A percentile compares a stretch with the other conserved stretches of the same genome.
Conservation (phyloP, 2,113 vertebrate species). For the Cyprinodon variegatus region DNA sequence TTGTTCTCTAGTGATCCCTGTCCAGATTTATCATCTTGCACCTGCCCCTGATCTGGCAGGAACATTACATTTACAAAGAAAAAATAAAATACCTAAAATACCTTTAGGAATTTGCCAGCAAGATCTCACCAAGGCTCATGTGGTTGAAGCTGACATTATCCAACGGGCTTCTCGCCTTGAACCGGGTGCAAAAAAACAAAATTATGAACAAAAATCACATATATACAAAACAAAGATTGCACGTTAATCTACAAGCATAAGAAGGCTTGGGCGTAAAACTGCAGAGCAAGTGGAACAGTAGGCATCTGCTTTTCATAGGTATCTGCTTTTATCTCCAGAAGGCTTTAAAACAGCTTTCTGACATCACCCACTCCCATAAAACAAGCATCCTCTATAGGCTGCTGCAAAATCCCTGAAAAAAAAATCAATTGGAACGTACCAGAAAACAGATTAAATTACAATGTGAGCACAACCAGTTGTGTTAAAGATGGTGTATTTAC, state of each 20-base stretch:
- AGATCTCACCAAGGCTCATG: conserved; percentile 52
- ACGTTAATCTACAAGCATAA: conserved; percentile 64
- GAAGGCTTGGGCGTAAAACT: conserved; percentile 19
- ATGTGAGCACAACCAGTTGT: conserved; percentile 35
- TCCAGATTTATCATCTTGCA: conserved; percentile 45
- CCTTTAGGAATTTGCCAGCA: conserved; percentile 20
- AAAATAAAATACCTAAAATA: neutral
- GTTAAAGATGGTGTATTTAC: conserved; percentile 67
- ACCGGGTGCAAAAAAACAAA: conserved; percentile 45
- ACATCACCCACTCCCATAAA: conserved; percentile 9
- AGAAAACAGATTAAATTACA: conserved; percentile 49
- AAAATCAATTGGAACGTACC: conserved; percentile 62
- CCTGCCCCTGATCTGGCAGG: conserved; percentile 40
- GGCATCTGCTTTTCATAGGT: conserved; percentile 8
- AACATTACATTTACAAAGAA: conserved; percentile 50
- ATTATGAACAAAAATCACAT: neutral
- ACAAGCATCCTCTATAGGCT: conserved; percentile 29
- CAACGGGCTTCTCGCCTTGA: conserved; percentile 16
- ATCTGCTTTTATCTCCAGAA: conserved; percentile 1
- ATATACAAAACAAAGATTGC: conserved; percentile 71
- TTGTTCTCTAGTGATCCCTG: conserved; percentile 13
- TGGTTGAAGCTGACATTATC: conserved; percentile 37
- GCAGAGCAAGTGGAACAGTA: conserved; percentile 22
- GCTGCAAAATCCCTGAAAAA: conserved; percentile 68
- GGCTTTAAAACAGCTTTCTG: conserved; percentile 33